Evolutionary conservation across 1,140 invertebrate genomes (phyloP).

Genomic region (Meloidogyne hapla): DNA sequence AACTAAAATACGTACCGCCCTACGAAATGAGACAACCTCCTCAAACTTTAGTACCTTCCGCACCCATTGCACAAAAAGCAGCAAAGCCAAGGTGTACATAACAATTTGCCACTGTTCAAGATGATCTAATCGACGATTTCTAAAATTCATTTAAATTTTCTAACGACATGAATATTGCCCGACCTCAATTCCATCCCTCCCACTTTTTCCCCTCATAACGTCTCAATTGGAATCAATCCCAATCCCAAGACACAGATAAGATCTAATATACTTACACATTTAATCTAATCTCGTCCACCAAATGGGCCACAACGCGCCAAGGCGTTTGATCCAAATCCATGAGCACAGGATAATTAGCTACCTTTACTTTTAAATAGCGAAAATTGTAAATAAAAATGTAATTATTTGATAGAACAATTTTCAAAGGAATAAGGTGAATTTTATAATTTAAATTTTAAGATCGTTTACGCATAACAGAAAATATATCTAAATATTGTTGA

Average conservation of each 20-base stretch:
- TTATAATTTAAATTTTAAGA: constrained; percentile 20
- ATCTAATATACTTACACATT: constrained; percentile 21
- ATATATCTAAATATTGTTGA: constrained; percentile 40
- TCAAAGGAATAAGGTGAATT: constrained; percentile 19
- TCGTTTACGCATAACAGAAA: constrained; percentile 42
- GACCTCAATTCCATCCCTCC: too few species aligned
- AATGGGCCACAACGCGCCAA: constrained; percentile 40
- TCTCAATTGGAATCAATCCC: too few species aligned
- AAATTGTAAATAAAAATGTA: background rate
- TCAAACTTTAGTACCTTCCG: constrained; percentile 51
- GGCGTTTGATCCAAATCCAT: constrained; percentile 45
- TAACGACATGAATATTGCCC: too few species aligned
- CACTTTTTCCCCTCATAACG: too few species aligned
- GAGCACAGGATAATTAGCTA: background rate
- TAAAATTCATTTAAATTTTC: background rate
- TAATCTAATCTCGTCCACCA: constrained; percentile 43
- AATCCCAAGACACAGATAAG: too few species aligned
- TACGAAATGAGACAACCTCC: constrained; percentile 37
- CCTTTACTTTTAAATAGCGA: background rate
- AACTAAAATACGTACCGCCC: constrained; percentile 33
- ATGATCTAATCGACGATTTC: constrained; percentile 49
- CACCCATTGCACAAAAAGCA: constrained; percentile 51
- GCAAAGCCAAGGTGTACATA: constrained; percentile 44
- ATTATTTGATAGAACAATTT: background rate
- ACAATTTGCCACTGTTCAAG: constrained; percentile 53